phyloP scores from a whole-genome alignment of 2,888 invertebrate species.

The Thymelicus acteon region DNA sequence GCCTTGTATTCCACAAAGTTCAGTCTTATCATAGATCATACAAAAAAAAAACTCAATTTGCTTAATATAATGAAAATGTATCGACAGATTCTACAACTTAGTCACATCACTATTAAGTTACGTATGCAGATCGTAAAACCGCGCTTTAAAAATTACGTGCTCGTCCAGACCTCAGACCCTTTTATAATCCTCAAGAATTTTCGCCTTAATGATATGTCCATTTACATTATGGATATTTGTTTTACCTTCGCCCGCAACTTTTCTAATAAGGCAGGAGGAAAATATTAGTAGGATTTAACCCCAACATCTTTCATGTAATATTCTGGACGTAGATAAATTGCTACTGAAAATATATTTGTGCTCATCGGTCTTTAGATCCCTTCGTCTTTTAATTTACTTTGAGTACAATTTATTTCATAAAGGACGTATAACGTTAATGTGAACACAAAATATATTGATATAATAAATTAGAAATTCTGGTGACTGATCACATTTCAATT shows the following conservation, averaged over 20 bases:
- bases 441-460: too few species aligned
- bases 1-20: too few species aligned
- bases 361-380: conserved; percentile 16
- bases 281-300: conserved; percentile 35
- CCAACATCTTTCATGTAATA: conserved; percentile 15
- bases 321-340: conserved; percentile 24
- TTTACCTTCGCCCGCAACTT: conserved; percentile 58
- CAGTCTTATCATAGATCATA: too few species aligned
- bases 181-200: conserved; percentile 80
- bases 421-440: neutral
- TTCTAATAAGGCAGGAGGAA: conserved; percentile 41
- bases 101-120: conserved; percentile 58
- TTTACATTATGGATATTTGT: conserved; percentile 68
- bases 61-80: neutral
- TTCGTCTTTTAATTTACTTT: conserved; percentile 10
- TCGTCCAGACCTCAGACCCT: conserved; percentile 61
- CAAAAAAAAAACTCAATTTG: too few species aligned
- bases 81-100: neutral
- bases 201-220: conserved; percentile 72
- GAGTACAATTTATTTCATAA: conserved; percentile 4
- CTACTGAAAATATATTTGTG: conserved; percentile 20
- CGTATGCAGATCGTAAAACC: conserved; percentile 74
- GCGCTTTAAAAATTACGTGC: conserved; percentile 76
- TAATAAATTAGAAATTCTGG: too few species aligned
- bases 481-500: too few species aligned